A percentile compares a stretch with the other conserved stretches of the same genome.
These are phyloP conservation scores for Lasioglossum malachurum DNA, from an alignment of 2,888 invertebrate species.

Conservation along the genomic window DNA sequence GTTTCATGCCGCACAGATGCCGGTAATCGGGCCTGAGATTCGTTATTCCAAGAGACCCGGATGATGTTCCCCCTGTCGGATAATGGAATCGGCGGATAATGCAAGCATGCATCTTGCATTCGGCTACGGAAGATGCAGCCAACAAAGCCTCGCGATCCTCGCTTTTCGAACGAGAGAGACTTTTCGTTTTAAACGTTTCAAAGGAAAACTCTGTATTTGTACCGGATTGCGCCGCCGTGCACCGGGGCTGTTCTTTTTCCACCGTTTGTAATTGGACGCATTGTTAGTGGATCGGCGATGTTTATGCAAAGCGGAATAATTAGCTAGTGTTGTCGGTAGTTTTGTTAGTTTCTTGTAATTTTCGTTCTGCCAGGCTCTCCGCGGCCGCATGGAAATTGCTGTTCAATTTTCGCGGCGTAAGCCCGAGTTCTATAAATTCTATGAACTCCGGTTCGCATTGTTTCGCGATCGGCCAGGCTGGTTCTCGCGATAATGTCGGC, in stretches of 20 bases:
- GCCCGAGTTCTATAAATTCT: background rate
- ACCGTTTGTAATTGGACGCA: background rate
- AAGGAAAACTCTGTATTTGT: background rate
- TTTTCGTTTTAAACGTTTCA: background rate
- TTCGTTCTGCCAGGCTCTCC: background rate
- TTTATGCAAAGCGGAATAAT: background rate
- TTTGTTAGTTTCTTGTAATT: background rate
- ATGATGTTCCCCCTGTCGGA: background rate
- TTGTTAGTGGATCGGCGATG: background rate
- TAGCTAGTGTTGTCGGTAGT: background rate
- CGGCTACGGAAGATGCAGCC: background rate
- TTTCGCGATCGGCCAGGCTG: background rate
- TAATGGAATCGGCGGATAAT: constrained; percentile 1
- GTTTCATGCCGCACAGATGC: background rate
- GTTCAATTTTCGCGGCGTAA: background rate
- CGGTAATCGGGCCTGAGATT: background rate
- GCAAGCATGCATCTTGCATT: background rate
- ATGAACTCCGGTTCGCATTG: background rate
- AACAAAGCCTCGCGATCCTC: background rate
- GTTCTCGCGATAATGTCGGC: background rate
- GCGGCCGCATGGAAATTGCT: background rate
- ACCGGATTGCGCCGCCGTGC: background rate
- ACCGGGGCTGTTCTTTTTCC: background rate
- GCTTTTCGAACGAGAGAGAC: background rate
- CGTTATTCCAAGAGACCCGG: background rate